These are phyloP conservation scores for Eidolon helvum DNA, from an alignment of 2,113 vertebrate species.

Conservation along the genomic window DNA sequence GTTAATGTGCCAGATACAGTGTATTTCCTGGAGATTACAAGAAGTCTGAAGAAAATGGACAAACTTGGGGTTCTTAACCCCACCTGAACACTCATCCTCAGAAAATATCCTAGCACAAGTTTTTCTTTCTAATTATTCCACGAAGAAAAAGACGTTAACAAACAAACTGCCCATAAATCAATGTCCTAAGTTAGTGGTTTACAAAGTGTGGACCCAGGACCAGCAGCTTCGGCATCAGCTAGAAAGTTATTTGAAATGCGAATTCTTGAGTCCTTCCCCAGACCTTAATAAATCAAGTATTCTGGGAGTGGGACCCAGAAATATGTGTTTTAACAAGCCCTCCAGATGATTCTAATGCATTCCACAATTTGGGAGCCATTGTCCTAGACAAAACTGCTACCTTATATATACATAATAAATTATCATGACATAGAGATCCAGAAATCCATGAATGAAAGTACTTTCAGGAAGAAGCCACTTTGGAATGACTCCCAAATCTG, in stretches of 20 bases:
- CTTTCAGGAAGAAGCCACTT: background rate
- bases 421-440: background rate
- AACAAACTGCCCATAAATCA: background rate
- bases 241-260: background rate
- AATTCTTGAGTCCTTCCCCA: background rate
- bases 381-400: background rate
- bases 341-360: background rate
- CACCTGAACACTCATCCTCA: background rate
- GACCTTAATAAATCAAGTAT: background rate
- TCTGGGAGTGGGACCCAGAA: background rate
- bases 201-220: background rate
- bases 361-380: background rate
- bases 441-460: background rate
- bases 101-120: background rate
- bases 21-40: slow-evolving; percentile 21
- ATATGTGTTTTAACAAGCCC: background rate
- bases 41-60: background rate
- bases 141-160: background rate
- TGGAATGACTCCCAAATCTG: background rate
- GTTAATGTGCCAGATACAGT: background rate
- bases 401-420: background rate
- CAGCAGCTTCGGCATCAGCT: background rate
- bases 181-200: background rate
- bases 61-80: background rate
- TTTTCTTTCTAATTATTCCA: background rate